Conservation (phyloP, 2,797 vertebrate genomes). For the Eleutherodactylus coqui region DNA sequence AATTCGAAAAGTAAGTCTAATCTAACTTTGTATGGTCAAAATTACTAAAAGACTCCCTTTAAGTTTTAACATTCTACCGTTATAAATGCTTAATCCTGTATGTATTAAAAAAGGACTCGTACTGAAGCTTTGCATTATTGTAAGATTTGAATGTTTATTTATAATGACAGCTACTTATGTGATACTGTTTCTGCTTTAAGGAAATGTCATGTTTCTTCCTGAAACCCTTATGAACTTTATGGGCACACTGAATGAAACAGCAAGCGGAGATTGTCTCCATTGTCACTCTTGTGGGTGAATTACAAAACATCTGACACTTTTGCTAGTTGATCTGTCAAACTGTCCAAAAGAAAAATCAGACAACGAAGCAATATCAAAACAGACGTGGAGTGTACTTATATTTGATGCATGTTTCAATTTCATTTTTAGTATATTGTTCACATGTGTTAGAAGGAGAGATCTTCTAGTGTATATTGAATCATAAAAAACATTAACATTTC, state of each 20-base stretch:
- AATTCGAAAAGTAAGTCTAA: neutral
- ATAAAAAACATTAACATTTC: neutral
- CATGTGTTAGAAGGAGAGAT: neutral
- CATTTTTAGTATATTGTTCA: neutral
- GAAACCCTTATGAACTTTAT: conserved; percentile 48
- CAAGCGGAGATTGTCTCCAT: conserved; percentile 43
- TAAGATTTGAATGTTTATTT: conserved; percentile 29
- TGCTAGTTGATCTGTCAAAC: conserved; percentile 52
- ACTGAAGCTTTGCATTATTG: neutral
- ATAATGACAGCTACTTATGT: conserved; percentile 31
- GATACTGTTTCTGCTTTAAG: conserved; percentile 8
- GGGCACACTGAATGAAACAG: conserved; percentile 28
- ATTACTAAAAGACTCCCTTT: neutral
- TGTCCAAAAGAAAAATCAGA: conserved; percentile 51
- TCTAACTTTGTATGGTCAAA: too few relatives aligned
- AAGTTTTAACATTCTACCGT: neutral
- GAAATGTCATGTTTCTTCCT: conserved; percentile 39
- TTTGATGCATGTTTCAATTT: conserved; percentile 33
- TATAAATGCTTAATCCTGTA: too few relatives aligned
- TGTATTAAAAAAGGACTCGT: neutral
- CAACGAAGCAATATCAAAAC: conserved; percentile 50
- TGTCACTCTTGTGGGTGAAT: conserved; percentile 49
- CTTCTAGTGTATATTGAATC: neutral
- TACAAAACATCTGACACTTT: conserved; percentile 55
- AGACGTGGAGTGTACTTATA: conserved; percentile 32